These are phyloP conservation scores for Mormyrus proboscirostris DNA, from an alignment of 2,797 vertebrate genomes.

Conservation along the genomic window DNA sequence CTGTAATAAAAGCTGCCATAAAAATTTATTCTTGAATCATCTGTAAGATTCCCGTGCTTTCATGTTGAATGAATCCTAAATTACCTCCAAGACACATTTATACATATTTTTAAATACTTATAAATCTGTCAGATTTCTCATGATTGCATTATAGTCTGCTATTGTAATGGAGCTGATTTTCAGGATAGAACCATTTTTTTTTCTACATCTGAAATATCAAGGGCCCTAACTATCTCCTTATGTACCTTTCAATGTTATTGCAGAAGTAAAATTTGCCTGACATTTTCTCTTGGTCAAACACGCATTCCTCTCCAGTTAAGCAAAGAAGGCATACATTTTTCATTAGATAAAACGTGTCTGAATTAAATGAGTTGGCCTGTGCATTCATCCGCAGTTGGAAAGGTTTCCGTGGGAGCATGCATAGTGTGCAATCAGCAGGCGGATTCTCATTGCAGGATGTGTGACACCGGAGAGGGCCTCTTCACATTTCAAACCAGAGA, in stretches of 20 bases:
- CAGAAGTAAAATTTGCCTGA: constrained; percentile 13
- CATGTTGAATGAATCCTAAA: not conserved
- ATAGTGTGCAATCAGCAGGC: not conserved
- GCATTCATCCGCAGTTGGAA: not conserved
- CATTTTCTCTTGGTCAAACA: not conserved
- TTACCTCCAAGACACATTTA: not conserved
- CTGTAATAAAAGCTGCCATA: not conserved
- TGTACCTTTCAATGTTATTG: not conserved
- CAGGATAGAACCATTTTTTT: not conserved
- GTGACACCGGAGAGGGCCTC: constrained; percentile 97
- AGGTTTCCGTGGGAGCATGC: not conserved
- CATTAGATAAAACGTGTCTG: not conserved
- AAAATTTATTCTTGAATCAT: not conserved
- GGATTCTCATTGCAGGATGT: constrained; percentile 75
- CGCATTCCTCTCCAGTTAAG: not conserved
- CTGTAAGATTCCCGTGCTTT: not conserved
- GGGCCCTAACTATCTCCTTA: not conserved
- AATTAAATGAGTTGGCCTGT: not conserved
- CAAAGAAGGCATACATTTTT: not conserved
- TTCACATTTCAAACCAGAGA: constrained; percentile 99
- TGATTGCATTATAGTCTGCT: constrained; percentile 2
- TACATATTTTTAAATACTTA: constrained; percentile 5
- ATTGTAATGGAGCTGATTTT: constrained; percentile 5
- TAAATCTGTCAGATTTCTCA: not conserved
- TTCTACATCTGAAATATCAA: constrained; percentile 28